Conservation (phyloP, 2,888 invertebrate genomes). For the Rotaria macrura region DNA sequence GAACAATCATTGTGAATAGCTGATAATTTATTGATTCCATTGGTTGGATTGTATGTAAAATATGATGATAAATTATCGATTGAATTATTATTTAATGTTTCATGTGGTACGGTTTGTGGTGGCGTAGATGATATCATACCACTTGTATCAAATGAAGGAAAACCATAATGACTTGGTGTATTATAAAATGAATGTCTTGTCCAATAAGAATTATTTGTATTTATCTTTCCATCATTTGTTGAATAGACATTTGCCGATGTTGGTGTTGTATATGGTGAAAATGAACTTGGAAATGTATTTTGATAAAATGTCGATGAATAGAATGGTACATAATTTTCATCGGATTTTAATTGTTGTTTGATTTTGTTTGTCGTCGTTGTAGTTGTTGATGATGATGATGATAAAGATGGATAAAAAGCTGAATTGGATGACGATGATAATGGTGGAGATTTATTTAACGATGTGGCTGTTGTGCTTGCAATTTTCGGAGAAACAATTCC, state of each 20-base stretch:
- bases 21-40: constrained; percentile 6
- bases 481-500: not conserved
- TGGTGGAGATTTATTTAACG: not conserved
- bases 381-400: not conserved
- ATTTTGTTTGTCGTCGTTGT: not conserved
- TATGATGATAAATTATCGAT: not conserved
- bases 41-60: not conserved
- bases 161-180: not conserved
- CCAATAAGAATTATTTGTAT: not conserved
- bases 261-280: not conserved
- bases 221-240: not conserved
- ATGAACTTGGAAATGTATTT: not conserved
- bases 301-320: not conserved
- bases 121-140: not conserved
- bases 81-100: constrained; percentile 2
- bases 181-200: not conserved
- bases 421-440: not conserved
- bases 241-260: not conserved
- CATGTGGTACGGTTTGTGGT: constrained; percentile 15
- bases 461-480: not conserved
- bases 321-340: not conserved
- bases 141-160: not conserved
- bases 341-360: not conserved
- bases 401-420: not conserved
- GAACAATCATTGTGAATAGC: constrained; percentile 4